Evolutionary conservation across 2,888 invertebrate species (phyloP), one percentile per base, ranked within the genome.

Genomic region (Keiferia lycopersicella): DNA sequence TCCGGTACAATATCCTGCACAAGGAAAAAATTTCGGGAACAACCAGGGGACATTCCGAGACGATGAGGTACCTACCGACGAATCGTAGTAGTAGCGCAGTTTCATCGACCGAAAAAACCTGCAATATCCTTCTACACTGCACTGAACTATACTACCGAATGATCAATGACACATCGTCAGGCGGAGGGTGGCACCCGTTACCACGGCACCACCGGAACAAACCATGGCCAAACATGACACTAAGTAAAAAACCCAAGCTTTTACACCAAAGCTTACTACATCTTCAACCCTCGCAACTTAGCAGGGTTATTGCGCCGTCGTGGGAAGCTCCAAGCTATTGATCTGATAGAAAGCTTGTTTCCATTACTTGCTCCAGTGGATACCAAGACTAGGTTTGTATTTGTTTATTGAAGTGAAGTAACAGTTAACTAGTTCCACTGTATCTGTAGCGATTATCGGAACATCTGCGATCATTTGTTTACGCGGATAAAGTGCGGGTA

Each of bases 11-110:
- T 12, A 7, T 26, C 56, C 30, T 30, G 14, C n/a, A 56, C 16
- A 16, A 30, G 56, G 56, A n/a, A 30, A 16, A n/a, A 18, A 39
- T 59, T 16, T 57, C 57, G 57, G 57, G n/a, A 57, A 10, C 34
- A 12, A n/a, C 39, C 41, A 1, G 22, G 48, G n/a, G 53, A 63
- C 2, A 61, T 60, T 60, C 60, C 16, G 30, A 60, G 60, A 60
- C 60, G 45, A 60, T 60, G 60, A 60, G 45, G 53, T 65, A 88
- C 90, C 72, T 80, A 91, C 91, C 86, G 90, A 83, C 63, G 88
- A 81, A 73, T 91, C 91, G 75, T 91, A 91, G 77, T 84, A 91
- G 73, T 91, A 89, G 71, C 84, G 78, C 69, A 91, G 80, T 84
- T 85, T 87, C 89, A 90, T 89, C 75, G 80, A 88, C 79, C 68